Evolutionary conservation across 2,113 vertebrate genomes (phyloP).

Genomic region (Tichodroma muraria): DNA sequence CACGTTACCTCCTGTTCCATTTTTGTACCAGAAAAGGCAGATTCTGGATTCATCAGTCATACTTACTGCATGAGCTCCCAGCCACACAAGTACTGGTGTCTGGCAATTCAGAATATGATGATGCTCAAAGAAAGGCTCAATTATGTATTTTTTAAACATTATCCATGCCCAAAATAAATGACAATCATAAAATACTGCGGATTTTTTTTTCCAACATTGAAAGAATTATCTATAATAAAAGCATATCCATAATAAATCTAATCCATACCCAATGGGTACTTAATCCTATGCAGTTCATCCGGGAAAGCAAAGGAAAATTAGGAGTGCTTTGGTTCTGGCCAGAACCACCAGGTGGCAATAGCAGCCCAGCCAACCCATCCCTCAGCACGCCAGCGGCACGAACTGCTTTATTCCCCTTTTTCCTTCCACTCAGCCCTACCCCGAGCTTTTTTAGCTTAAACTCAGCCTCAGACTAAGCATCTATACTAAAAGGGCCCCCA

Average conservation of each 20-base stretch:
- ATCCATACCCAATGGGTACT: not conserved
- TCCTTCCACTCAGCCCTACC: not conserved
- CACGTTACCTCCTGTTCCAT: accelerated
- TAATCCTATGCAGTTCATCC: accelerated
- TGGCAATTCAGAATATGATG: not conserved
- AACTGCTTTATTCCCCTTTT: accelerated
- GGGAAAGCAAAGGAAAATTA: not conserved
- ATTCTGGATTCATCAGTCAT: not conserved
- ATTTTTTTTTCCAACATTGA: not conserved
- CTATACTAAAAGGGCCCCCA: not conserved
- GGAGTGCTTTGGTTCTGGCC: not conserved
- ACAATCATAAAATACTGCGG: not conserved
- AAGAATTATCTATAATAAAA: not conserved
- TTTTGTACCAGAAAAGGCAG: not conserved
- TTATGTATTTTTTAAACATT: not conserved
- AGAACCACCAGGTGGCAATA: constrained; percentile 65
- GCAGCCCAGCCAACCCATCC: not conserved
- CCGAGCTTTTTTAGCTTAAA: not conserved
- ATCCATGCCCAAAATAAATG: not conserved
- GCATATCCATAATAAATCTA: not conserved
- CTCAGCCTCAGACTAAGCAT: not conserved
- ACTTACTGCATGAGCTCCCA: not conserved
- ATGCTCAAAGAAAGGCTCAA: not conserved
- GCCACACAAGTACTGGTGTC: not conserved
- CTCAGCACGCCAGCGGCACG: accelerated